These are phyloP conservation scores for Archilochus colubris DNA, from an alignment of 2,113 vertebrate genomes.

Conservation along the genomic window DNA sequence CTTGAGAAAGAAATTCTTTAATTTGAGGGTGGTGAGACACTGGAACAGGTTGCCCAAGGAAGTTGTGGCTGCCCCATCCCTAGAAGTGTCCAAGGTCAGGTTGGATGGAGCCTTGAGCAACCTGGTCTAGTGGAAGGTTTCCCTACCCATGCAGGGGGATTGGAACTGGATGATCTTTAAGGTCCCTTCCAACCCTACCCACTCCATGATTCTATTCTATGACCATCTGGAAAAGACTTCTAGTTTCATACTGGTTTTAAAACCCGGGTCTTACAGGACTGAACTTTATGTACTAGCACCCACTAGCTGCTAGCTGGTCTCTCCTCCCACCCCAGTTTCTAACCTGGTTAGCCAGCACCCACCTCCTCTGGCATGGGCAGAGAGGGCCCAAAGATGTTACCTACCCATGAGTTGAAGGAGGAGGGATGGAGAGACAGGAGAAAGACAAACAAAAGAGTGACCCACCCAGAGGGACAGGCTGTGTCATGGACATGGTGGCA, in stretches of 20 bases:
- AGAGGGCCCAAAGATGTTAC: neutral
- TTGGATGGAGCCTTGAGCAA: too few relatives aligned
- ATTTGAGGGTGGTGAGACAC: too few relatives aligned
- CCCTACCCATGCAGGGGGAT: too few relatives aligned
- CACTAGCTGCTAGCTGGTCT: neutral
- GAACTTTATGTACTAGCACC: neutral
- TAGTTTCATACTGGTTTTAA: neutral
- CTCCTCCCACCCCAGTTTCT: neutral
- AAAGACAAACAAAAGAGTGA: neutral
- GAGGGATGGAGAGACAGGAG: neutral
- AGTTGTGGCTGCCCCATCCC: too few relatives aligned
- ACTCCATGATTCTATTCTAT: too few relatives aligned
- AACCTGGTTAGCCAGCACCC: neutral
- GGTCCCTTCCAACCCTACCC: too few relatives aligned
- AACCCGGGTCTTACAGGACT: fast-evolving
- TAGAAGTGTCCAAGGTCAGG: too few relatives aligned
- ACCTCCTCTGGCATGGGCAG: neutral
- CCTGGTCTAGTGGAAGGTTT: too few relatives aligned
- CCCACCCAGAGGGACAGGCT: neutral
- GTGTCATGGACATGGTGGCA: fast-evolving
- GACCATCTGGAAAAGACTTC: neutral
- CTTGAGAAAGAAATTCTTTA: too few relatives aligned
- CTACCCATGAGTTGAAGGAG: fast-evolving
- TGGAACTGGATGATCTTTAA: too few relatives aligned
- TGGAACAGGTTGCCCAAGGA: too few relatives aligned